These are phyloP conservation scores for Merodon equestris DNA, from an alignment of 2,888 invertebrate species.

Conservation along the genomic window DNA sequence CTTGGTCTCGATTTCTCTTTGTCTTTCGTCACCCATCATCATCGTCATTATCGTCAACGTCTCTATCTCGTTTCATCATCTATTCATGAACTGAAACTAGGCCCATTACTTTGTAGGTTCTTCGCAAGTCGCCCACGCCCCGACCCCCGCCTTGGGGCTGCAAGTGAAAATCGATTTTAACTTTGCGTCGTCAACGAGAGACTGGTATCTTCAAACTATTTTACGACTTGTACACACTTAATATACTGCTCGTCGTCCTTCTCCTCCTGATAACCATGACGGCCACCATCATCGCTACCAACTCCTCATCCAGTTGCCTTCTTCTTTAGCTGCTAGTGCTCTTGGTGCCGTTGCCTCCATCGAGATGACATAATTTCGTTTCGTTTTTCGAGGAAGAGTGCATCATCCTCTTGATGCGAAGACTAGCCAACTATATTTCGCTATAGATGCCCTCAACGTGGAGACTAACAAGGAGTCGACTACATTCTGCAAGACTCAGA, in stretches of 20 bases:
- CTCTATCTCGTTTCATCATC: neutral
- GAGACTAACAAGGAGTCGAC: slow-evolving; percentile 1
- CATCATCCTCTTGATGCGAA: slow-evolving; percentile 31
- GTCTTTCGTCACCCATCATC: slow-evolving; percentile 1
- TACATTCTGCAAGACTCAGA: neutral
- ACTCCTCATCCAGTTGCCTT: neutral
- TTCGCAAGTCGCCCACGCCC: too few relatives aligned
- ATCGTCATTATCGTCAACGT: neutral
- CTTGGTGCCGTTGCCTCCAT: too few relatives aligned
- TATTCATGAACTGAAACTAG: slow-evolving; percentile 24
- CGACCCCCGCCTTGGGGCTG: neutral
- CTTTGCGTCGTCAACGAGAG: slow-evolving; percentile 1
- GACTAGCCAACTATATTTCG: neutral
- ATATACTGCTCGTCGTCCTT: too few relatives aligned
- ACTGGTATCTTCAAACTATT: slow-evolving; percentile 10
- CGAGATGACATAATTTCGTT: slow-evolving; percentile 50
- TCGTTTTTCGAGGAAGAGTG: slow-evolving; percentile 5
- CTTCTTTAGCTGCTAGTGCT: too few relatives aligned
- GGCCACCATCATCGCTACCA: neutral
- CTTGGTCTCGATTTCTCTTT: neutral
- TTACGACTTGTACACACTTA: slow-evolving; percentile 6
- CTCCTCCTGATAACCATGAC: neutral
- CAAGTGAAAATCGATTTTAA: slow-evolving; percentile 41
- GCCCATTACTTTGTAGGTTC: slow-evolving; percentile 34
- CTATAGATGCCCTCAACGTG: neutral